A percentile compares a stretch with the other conserved stretches of the same genome.
Conservation (phyloP, 2,113 vertebrate species). For the Oceanodroma tethys region DNA sequence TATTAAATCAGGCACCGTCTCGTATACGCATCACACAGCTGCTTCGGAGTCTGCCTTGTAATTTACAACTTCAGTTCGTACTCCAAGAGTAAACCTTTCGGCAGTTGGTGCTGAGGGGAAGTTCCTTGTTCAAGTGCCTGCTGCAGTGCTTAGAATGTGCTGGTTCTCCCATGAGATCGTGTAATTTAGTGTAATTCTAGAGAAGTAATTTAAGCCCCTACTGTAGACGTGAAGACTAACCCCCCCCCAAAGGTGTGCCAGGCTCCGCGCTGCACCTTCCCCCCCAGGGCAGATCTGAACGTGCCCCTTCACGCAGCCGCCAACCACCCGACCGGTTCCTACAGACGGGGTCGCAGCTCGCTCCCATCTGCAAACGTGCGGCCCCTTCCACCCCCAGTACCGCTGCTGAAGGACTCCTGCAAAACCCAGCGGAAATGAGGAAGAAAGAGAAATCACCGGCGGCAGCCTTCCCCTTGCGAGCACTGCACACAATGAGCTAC, state of each 20-base stretch:
- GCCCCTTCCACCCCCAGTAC: too few species aligned
- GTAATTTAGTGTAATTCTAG: not conserved
- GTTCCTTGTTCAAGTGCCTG: not conserved
- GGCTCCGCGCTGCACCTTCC: not conserved
- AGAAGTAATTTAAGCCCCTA: not conserved
- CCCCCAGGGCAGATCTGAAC: not conserved
- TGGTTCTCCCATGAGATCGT: not conserved
- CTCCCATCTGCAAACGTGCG: not conserved
- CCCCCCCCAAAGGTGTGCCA: not conserved
- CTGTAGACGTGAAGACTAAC: not conserved
- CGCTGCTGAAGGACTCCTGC: not conserved
- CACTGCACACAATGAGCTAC: not conserved
- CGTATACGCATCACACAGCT: too few species aligned
- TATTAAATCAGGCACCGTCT: too few species aligned
- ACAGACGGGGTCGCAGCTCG: not conserved
- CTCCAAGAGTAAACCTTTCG: not conserved
- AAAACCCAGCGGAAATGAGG: not conserved
- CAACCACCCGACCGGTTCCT: not conserved
- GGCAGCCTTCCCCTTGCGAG: too few species aligned
- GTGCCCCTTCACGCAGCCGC: not conserved
- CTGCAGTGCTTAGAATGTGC: not conserved
- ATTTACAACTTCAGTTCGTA: not conserved
- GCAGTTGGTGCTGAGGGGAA: not conserved
- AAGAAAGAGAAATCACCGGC: not conserved
- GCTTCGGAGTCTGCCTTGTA: not conserved